Conservation (phyloP, 1,140 invertebrate genomes). For the Pantala flavescens region DNA sequence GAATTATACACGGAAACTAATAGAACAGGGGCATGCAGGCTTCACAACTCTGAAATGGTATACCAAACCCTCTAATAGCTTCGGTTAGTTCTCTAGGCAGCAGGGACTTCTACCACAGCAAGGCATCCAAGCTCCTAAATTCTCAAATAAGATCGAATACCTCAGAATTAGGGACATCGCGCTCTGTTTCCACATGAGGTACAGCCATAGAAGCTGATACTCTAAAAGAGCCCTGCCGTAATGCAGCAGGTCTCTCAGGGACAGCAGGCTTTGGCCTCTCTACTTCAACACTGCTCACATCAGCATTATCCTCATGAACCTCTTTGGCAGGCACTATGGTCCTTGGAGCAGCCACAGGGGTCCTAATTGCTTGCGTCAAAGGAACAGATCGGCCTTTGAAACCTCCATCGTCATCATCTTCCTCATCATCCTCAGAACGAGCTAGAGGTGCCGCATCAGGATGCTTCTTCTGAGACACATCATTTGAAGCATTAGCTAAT, state of each 20-base stretch:
- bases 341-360: constrained; percentile 6
- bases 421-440: background rate
- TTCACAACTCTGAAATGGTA: background rate
- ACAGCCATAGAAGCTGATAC: background rate
- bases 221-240: background rate
- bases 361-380: background rate
- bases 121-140: constrained; percentile 10
- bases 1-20: too few species aligned
- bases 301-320: background rate
- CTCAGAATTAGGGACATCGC: background rate
- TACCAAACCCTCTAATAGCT: background rate
- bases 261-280: constrained; percentile 12
- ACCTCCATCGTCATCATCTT: background rate
- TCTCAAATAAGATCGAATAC: background rate
- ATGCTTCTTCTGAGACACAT: background rate
- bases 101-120: background rate
- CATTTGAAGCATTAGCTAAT: background rate
- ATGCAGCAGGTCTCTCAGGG: constrained; percentile 13
- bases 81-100: background rate
- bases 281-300: background rate
- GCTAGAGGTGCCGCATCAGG: background rate
- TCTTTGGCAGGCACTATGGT: background rate
- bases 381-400: background rate
- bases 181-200: background rate
- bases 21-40: too few species aligned